phyloP scores from a whole-genome alignment of 1,140 invertebrate species.

The Tyrophagus putrescentiae region DNA sequence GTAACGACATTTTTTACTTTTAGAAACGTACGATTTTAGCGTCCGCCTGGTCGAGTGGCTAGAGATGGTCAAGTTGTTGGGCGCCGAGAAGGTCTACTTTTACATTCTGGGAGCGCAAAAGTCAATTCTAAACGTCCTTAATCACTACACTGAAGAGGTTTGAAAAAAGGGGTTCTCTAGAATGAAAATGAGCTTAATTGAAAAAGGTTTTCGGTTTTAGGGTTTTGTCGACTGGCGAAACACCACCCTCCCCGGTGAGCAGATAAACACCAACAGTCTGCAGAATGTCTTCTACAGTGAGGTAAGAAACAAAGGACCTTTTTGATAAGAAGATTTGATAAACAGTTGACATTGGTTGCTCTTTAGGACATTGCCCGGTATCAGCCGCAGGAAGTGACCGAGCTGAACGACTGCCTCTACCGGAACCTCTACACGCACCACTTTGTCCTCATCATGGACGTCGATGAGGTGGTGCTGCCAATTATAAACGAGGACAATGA shows the following conservation, averaged over 20 bases:
- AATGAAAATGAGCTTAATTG: neutral
- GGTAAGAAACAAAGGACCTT: no score
- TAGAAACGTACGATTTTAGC: constrained; percentile 20
- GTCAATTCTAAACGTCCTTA: neutral
- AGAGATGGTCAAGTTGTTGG: constrained; percentile 14
- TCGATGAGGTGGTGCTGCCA: constrained; percentile 16
- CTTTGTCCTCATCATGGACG: constrained; percentile 13
- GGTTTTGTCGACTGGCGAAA: constrained; percentile 6
- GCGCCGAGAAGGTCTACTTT: constrained; percentile 18
- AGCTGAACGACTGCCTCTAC: neutral
- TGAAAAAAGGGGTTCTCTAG: neutral
- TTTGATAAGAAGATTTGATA: no score
- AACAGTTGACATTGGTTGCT: no score
- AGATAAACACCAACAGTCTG: neutral
- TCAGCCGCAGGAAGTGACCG: no score
- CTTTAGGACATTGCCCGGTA: no score
- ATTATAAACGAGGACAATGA: neutral
- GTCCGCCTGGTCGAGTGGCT: constrained; percentile 19
- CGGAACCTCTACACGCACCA: constrained; percentile 4
- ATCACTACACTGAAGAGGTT: constrained; percentile 14
- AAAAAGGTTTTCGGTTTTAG: neutral
- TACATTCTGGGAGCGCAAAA: neutral
- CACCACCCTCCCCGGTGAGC: neutral
- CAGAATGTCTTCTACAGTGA: neutral
- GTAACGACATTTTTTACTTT: no score